Percentiles rank a stretch among this genome's conserved stretches.
Conservation (phyloP, 2,888 invertebrate genomes). For the Macrophya annulata region DNA sequence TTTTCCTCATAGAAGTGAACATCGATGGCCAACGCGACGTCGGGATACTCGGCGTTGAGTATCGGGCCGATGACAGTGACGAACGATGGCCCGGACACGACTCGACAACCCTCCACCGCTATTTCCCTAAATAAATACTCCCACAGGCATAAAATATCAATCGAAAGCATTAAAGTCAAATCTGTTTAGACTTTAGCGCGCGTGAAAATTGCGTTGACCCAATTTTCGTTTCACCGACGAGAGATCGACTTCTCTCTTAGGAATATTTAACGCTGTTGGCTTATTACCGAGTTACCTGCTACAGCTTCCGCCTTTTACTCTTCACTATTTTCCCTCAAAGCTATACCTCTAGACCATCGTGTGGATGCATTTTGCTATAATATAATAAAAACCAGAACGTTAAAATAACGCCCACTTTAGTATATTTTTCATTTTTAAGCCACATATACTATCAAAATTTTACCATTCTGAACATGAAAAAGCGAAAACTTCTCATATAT, state of each 20-base stretch:
- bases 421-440: too few relatives aligned
- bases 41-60: not conserved
- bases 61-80: slow-evolving; percentile 34
- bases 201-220: slow-evolving; percentile 46
- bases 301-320: slow-evolving; percentile 10
- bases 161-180: slow-evolving; percentile 29
- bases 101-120: not conserved
- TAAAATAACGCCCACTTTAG: not conserved
- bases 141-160: slow-evolving; percentile 38
- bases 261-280: slow-evolving; percentile 44
- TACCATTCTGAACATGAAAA: too few relatives aligned
- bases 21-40: slow-evolving; percentile 2
- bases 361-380: slow-evolving; percentile 13
- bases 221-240: slow-evolving; percentile 1
- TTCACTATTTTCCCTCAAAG: slow-evolving; percentile 15
- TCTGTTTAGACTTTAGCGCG: slow-evolving; percentile 31
- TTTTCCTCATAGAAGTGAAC: slow-evolving; percentile 17
- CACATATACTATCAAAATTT: too few relatives aligned
- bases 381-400: not conserved
- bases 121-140: slow-evolving; percentile 32
- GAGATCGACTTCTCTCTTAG: not conserved
- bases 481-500: not conserved
- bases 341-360: not conserved
- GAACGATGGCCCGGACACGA: slow-evolving; percentile 6
- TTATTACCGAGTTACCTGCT: slow-evolving; percentile 29